Conservation (phyloP, 1,140 invertebrate genomes). For the Dendroctonus ponderosae region DNA sequence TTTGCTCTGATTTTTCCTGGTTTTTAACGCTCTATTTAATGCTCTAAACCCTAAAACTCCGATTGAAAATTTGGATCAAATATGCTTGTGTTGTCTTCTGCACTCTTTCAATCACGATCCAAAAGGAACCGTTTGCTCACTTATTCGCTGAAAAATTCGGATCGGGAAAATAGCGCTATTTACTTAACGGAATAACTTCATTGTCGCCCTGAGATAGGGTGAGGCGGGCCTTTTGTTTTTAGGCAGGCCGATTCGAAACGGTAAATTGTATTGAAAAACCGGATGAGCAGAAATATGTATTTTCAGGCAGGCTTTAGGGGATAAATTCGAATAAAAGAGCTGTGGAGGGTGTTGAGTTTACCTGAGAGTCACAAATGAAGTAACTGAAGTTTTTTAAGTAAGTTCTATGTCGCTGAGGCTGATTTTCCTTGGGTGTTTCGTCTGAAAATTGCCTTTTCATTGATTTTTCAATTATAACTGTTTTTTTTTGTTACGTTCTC, state of each 20-base stretch:
- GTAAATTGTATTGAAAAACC: conserved; percentile 18
- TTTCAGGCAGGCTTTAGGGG: background rate
- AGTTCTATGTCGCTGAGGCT: too few relatives aligned
- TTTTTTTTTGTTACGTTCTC: too few relatives aligned
- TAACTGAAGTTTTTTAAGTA: too few relatives aligned
- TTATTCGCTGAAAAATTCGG: conserved; percentile 7
- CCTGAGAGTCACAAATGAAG: too few relatives aligned
- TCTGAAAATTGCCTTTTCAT: too few relatives aligned
- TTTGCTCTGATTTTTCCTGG: too few relatives aligned
- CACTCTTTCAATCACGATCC: conserved; percentile 8
- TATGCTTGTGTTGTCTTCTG: background rate
- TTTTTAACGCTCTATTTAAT: too few relatives aligned
- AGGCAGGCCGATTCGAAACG: conserved; percentile 7
- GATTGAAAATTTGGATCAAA: background rate
- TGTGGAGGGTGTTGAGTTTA: too few relatives aligned
- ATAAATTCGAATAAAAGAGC: too few relatives aligned
- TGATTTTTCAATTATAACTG: too few relatives aligned
- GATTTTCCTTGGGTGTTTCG: too few relatives aligned
- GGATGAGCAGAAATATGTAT: conserved; percentile 16
- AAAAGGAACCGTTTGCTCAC: background rate
- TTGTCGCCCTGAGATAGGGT: conserved; percentile 11
- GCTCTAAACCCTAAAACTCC: background rate
- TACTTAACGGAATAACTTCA: conserved; percentile 25
- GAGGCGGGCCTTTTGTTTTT: conserved; percentile 14
- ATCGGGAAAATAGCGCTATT: conserved; percentile 18